phyloP scores from a whole-genome alignment of 1,140 invertebrate species.

The Nixonia krombeini region DNA sequence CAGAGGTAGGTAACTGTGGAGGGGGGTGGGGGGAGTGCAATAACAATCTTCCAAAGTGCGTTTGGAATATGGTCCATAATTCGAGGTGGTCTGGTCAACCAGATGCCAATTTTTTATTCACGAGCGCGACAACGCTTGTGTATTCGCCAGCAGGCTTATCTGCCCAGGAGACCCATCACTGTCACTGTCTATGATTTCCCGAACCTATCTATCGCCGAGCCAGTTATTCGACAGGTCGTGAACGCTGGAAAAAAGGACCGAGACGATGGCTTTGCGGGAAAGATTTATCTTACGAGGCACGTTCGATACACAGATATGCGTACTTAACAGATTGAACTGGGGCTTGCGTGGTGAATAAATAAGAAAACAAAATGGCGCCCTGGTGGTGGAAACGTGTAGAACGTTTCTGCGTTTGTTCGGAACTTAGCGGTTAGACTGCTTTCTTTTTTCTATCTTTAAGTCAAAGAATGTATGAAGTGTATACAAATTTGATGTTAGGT shows the following conservation, averaged over 20 bases:
- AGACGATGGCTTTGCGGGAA: conserved; percentile 40
- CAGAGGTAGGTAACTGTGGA: conserved; percentile 11
- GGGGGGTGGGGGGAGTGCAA: conserved; percentile 51
- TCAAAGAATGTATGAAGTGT: too few relatives aligned
- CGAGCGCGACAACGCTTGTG: conserved; percentile 51
- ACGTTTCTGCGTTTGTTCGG: too few relatives aligned
- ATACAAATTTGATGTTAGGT: too few relatives aligned
- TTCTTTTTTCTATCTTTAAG: too few relatives aligned
- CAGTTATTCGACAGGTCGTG: conserved; percentile 16
- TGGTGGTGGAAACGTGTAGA: too few relatives aligned
- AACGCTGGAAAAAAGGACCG: conserved; percentile 23
- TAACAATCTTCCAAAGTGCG: conserved; percentile 65
- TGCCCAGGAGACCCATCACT: conserved; percentile 54
- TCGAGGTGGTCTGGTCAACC: conserved; percentile 60
- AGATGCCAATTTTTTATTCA: conserved; percentile 65
- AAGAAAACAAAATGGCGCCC: conserved; percentile 18
- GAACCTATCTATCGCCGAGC: conserved; percentile 25
- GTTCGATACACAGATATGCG: conserved; percentile 39
- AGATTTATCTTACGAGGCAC: conserved; percentile 44
- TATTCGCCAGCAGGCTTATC: conserved; percentile 55
- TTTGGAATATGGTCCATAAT: conserved; percentile 63
- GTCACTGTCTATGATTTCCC: conserved; percentile 46
- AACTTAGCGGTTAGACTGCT: too few relatives aligned
- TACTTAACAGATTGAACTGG: conserved; percentile 43
- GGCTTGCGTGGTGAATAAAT: conserved; percentile 39